Evolutionary conservation across 92 coral and sea anemone species (phyloP).

Genomic region (Porites rus): DNA sequence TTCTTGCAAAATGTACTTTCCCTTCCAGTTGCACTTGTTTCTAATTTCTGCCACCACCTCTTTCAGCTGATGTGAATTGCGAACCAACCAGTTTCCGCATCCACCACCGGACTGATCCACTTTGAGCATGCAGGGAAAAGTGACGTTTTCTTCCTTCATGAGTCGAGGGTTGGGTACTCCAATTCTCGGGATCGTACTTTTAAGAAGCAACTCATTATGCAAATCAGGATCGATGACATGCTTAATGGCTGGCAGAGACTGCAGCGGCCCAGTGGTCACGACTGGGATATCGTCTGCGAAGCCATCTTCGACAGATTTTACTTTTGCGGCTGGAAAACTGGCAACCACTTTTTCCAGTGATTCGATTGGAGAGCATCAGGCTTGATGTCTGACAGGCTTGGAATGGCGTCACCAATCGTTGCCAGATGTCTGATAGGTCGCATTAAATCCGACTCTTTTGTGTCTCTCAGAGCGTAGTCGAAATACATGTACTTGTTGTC

Average conservation of each 20-base stretch:
- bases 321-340: neutral
- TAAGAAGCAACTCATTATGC: neutral
- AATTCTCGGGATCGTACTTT: neutral
- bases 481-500: neutral
- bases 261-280: conserved; percentile 1
- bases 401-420: neutral
- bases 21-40: neutral
- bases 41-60: neutral
- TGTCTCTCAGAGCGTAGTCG: neutral
- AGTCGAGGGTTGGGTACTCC: neutral
- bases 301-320: neutral
- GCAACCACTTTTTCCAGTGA: conserved; percentile 18
- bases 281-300: neutral
- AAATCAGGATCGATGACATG: conserved; percentile 9
- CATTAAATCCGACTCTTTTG: neutral
- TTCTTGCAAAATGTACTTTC: conserved; percentile 1
- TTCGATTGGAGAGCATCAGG: conserved; percentile 3
- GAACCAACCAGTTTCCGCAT: neutral
- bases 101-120: neutral
- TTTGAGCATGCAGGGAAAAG: conserved; percentile 4
- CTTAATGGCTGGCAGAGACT: neutral
- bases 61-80: neutral
- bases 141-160: neutral
- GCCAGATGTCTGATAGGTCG: neutral
- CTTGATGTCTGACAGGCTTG: neutral